phyloP scores from a whole-genome alignment of 2,113 vertebrate genomes.

The Corythaixoides concolor region DNA sequence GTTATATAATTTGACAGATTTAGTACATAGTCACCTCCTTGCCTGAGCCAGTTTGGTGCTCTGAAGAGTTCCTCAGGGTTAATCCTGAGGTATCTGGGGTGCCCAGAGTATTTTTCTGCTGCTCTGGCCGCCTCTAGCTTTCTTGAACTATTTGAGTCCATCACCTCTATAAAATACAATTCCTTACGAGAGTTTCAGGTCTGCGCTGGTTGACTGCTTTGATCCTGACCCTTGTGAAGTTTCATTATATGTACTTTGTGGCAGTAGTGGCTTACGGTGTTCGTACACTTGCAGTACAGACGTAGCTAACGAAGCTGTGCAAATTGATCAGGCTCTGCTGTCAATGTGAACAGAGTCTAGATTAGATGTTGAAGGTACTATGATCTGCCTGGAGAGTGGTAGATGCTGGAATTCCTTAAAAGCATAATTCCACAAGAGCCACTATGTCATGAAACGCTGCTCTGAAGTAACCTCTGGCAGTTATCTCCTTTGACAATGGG shows the following conservation, averaged over 20 bases:
- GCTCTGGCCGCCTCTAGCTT: not conserved
- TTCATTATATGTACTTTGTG: not conserved
- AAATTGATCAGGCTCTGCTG: not conserved
- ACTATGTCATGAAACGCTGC: not conserved
- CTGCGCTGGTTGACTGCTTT: not conserved
- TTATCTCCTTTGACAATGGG: not conserved
- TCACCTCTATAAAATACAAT: not conserved
- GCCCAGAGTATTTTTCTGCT: not conserved
- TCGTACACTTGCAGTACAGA: accelerated
- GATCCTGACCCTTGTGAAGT: not conserved
- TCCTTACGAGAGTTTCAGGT: not conserved
- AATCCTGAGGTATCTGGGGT: not conserved
- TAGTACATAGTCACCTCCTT: not conserved
- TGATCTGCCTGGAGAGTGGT: not conserved
- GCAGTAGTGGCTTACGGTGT: accelerated
- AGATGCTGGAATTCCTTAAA: not conserved
- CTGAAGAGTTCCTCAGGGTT: not conserved
- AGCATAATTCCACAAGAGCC: not conserved
- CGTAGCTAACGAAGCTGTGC: not conserved
- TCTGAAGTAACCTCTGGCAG: not conserved
- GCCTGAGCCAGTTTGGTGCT: not conserved
- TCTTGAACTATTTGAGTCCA: not conserved
- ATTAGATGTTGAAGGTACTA: not conserved
- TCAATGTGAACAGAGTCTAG: not conserved
- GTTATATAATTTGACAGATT: not conserved